Percentiles rank a stretch among this genome's conserved stretches.
phyloP scores from a whole-genome alignment of 2,888 invertebrate species.

The Brenthis ino region DNA sequence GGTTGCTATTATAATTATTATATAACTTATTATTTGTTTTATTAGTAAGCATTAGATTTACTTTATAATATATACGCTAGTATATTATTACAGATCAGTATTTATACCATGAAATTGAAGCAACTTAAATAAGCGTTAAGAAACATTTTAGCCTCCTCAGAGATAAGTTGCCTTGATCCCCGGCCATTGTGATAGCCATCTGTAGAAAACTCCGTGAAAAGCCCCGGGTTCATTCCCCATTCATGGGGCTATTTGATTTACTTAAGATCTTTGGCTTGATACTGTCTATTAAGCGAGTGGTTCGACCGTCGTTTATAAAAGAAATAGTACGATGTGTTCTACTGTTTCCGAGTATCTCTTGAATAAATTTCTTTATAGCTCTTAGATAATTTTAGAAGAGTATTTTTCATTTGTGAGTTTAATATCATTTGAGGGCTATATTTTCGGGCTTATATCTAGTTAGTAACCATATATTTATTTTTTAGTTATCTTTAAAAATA shows the following conservation, averaged over 20 bases:
- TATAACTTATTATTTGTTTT: too few species aligned
- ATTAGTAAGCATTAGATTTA: too few species aligned
- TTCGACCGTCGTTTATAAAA: slow-evolving; percentile 61
- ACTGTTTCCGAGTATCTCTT: slow-evolving; percentile 24
- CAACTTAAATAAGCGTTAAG: slow-evolving; percentile 78
- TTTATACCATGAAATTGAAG: slow-evolving; percentile 68
- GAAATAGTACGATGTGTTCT: slow-evolving; percentile 56
- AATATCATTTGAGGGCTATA: too few species aligned
- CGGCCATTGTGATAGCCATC: slow-evolving; percentile 79
- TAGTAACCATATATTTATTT: too few species aligned
- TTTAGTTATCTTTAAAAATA: background rate
- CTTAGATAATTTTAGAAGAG: background rate
- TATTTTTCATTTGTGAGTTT: background rate
- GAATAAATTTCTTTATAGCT: slow-evolving; percentile 31
- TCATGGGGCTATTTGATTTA: slow-evolving; percentile 82
- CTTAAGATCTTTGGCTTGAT: slow-evolving; percentile 78
- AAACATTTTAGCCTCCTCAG: slow-evolving; percentile 73
- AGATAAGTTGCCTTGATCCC: slow-evolving; percentile 79
- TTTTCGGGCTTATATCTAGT: too few species aligned
- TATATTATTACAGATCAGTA: slow-evolving; percentile 30
- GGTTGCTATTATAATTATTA: too few species aligned
- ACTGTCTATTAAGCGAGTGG: slow-evolving; percentile 78
- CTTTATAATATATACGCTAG: background rate
- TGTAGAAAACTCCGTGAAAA: slow-evolving; percentile 74
- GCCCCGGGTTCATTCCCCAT: slow-evolving; percentile 76